Percentiles rank a stretch among this genome's conserved stretches.
These are phyloP conservation scores for Tachuris rubrigastra DNA, from an alignment of 2,113 vertebrate genomes.

Conservation along the genomic window DNA sequence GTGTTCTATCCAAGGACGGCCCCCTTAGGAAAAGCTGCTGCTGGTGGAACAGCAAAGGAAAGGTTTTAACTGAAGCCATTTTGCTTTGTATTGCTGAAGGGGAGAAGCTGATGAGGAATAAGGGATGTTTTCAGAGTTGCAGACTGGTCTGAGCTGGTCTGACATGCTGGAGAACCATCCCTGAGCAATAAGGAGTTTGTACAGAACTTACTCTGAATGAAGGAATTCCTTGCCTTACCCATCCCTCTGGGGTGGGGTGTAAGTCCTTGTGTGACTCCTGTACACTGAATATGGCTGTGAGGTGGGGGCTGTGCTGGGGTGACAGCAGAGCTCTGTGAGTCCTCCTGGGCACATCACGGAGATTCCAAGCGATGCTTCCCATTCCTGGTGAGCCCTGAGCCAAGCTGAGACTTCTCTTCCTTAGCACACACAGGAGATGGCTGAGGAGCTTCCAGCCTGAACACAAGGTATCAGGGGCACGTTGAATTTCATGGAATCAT, in stretches of 20 bases:
- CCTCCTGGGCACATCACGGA: rapidly evolving
- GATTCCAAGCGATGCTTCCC: neutral
- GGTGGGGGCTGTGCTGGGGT: neutral
- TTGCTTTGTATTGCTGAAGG: neutral
- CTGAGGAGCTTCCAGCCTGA: neutral
- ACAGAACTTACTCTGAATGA: rapidly evolving
- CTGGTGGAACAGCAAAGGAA: neutral
- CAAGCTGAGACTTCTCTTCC: neutral
- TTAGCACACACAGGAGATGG: neutral
- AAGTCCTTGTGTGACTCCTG: too few species aligned
- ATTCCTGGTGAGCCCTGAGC: neutral
- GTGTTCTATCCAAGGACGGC: neutral
- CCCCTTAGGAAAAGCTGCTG: neutral
- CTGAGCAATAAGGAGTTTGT: neutral
- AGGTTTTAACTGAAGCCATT: neutral
- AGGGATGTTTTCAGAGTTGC: neutral
- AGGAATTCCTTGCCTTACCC: neutral
- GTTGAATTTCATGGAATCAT: neutral
- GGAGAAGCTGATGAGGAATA: neutral
- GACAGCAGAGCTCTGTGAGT: neutral
- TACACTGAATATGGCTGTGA: rapidly evolving
- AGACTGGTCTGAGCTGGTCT: neutral
- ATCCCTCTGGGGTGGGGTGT: neutral
- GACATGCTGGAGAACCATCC: neutral
- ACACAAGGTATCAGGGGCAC: neutral